Conservation (phyloP, 2,113 vertebrate genomes). For the Patagioenas fasciata region DNA sequence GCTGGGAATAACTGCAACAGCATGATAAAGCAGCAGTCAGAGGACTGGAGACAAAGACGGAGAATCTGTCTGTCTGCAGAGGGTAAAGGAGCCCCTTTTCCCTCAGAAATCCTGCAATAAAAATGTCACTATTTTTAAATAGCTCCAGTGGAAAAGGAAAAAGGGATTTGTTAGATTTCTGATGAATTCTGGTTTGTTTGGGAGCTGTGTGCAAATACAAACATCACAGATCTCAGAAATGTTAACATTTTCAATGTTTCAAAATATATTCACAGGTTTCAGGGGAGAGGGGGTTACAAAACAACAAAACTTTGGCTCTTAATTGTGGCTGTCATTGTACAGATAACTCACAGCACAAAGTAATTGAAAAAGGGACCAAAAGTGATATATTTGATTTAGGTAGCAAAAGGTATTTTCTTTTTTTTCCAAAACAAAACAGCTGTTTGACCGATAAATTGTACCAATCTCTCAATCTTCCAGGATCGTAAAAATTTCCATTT, state of each 20-base stretch:
- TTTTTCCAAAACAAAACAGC: neutral
- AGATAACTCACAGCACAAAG: neutral
- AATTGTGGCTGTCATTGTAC: neutral
- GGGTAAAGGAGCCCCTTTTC: neutral
- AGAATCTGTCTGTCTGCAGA: neutral
- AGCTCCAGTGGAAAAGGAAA: neutral
- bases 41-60: neutral
- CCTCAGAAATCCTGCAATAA: neutral
- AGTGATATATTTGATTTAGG: neutral
- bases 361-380: neutral
- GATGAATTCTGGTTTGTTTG: constrained; percentile 10
- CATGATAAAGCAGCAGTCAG: neutral
- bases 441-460: neutral
- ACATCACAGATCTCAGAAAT: neutral
- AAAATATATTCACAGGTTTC: neutral
- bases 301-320: neutral
- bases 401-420: neutral
- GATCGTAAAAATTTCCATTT: neutral
- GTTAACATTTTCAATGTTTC: constrained; percentile 10
- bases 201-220: neutral
- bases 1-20: neutral
- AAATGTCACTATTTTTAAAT: constrained; percentile 35
- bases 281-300: neutral
- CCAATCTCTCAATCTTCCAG: neutral
- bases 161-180: neutral